These are phyloP conservation scores for Penelope pileata DNA, from an alignment of 2,113 vertebrate species.

Conservation along the genomic window DNA sequence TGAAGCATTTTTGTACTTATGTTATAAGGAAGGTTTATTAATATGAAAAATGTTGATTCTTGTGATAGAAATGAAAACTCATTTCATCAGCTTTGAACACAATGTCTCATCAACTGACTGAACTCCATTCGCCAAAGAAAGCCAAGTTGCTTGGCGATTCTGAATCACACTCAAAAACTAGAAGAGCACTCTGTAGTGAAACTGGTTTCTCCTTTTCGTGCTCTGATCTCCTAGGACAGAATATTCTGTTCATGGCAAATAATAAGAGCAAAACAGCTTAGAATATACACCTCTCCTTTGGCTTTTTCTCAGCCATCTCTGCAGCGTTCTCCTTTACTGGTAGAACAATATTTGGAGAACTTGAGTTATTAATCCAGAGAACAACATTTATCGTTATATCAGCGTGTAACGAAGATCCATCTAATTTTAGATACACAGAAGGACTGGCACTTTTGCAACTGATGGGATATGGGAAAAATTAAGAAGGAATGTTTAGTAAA, in stretches of 20 bases:
- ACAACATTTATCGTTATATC: background rate
- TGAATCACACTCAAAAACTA: background rate
- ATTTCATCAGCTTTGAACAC: background rate
- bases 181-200: background rate
- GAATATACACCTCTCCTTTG: background rate
- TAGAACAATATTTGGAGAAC: background rate
- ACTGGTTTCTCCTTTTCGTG: background rate
- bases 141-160: background rate
- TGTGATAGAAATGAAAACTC: background rate
- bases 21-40: background rate
- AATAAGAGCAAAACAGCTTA: background rate
- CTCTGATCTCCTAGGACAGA: background rate
- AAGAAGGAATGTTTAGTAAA: background rate
- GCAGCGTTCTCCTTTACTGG: background rate
- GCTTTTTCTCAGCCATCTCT: background rate
- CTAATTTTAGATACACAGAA: background rate
- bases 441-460: background rate
- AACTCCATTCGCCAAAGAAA: background rate
- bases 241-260: background rate
- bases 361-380: background rate
- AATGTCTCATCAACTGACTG: background rate
- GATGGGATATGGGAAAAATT: background rate
- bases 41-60: background rate
- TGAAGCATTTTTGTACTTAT: background rate
- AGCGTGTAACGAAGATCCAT: background rate